Conservation (phyloP, 2,113 vertebrate species). For the Prolemur simus region DNA sequence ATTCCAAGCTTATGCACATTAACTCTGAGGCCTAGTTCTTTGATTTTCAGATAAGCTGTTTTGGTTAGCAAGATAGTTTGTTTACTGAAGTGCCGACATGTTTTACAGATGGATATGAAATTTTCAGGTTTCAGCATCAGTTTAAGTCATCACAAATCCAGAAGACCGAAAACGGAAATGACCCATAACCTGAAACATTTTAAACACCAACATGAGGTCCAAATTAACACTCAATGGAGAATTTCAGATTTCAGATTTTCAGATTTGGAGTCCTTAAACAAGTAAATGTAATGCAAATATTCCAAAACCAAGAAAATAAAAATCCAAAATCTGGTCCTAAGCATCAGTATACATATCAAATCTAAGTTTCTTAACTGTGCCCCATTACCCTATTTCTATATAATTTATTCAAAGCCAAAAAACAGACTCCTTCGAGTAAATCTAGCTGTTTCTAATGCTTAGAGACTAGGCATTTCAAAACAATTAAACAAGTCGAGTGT, state of each 20-base stretch:
- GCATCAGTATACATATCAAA: not conserved
- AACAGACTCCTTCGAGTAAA: not conserved
- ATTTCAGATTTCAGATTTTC: not conserved
- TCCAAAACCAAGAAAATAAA: not conserved
- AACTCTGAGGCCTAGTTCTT: not conserved
- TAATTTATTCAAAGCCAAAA: not conserved
- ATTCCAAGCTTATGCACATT: not conserved
- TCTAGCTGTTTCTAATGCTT: not conserved
- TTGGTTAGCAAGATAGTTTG: not conserved
- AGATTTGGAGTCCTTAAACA: not conserved
- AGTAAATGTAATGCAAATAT: not conserved
- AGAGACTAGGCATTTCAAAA: not conserved
- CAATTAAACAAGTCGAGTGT: not conserved
- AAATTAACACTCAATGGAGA: not conserved
- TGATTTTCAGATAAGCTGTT: not conserved
- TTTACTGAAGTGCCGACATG: not conserved
- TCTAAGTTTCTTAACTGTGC: not conserved
- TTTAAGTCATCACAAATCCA: not conserved
- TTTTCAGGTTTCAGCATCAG: not conserved
- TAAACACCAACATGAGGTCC: not conserved
- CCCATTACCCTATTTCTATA: not conserved
- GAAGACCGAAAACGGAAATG: not conserved
- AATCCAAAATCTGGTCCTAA: not conserved
- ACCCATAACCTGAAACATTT: not conserved
- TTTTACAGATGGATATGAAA: constrained; percentile 19